phyloP scores from a whole-genome alignment of 2,113 vertebrate species.

The Rhabdornis inornatus region DNA sequence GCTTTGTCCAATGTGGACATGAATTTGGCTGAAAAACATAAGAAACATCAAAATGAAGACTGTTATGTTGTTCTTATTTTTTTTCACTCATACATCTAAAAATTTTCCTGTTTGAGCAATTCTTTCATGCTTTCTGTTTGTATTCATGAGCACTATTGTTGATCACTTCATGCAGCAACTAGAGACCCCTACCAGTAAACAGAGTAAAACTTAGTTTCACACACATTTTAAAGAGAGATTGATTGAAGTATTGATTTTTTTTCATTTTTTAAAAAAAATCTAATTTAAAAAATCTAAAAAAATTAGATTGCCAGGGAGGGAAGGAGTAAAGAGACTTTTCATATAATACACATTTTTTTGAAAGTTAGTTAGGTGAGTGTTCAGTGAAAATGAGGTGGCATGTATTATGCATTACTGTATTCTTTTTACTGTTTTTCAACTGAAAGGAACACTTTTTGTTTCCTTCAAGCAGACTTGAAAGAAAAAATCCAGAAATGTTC shows the following conservation, averaged over 20 bases:
- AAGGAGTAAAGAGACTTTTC: not conserved
- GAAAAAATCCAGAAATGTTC: not conserved
- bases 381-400: not conserved
- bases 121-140: not conserved
- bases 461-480: not conserved
- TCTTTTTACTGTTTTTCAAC: not conserved
- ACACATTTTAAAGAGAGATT: not conserved
- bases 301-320: accelerated
- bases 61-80: not conserved
- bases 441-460: not conserved
- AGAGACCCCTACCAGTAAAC: not conserved
- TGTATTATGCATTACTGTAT: not conserved
- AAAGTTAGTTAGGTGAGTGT: not conserved
- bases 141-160: not conserved
- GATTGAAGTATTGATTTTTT: not conserved
- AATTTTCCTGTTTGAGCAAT: not conserved
- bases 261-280: not conserved
- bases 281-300: not conserved
- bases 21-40: not conserved
- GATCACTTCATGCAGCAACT: not conserved
- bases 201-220: not conserved
- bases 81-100: not conserved
- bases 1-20: not conserved
- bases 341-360: not conserved
- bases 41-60: not conserved